Percentiles rank a stretch among this genome's conserved stretches.
Evolutionary conservation across 2,888 invertebrate genomes (phyloP).

Genomic region (Hirtodrosophila alboralis): DNA sequence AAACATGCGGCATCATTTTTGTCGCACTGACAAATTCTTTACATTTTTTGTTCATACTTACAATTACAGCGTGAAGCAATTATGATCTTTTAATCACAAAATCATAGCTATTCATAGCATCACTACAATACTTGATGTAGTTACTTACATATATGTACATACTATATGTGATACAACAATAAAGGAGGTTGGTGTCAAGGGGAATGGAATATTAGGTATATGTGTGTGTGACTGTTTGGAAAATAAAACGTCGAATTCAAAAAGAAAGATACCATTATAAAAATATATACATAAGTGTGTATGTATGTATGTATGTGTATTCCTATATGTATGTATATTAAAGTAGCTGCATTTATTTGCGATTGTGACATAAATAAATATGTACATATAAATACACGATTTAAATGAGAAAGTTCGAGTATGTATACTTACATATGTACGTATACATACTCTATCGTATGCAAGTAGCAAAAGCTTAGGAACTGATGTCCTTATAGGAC

Average conservation of each 20-base stretch:
- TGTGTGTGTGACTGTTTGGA: slow-evolving; percentile 1
- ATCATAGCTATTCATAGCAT: not conserved
- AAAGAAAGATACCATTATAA: slow-evolving; percentile 2
- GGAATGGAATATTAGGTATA: slow-evolving; percentile 3
- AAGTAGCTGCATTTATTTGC: too few relatives aligned
- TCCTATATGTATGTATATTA: not conserved
- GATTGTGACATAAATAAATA: slow-evolving; percentile 1
- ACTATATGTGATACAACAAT: not conserved
- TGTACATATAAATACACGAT: not conserved
- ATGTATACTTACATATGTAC: not conserved
- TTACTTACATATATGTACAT: not conserved
- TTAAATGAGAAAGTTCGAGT: slow-evolving; percentile 1
- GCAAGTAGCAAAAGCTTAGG: too few relatives aligned
- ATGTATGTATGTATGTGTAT: not conserved
- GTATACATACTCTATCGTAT: slow-evolving; percentile 7
- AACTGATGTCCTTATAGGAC: not conserved
- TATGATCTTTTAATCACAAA: not conserved
- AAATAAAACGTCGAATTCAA: not conserved
- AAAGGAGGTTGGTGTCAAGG: not conserved
- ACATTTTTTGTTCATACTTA: too few relatives aligned
- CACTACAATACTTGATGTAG: not conserved
- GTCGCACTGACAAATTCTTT: too few relatives aligned
- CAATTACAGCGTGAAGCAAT: too few relatives aligned
- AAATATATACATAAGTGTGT: slow-evolving; percentile 1
- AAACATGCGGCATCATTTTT: too few relatives aligned